Evolutionary conservation across 2,113 vertebrate species (phyloP).

Genomic region (Xyrauchen texanus): DNA sequence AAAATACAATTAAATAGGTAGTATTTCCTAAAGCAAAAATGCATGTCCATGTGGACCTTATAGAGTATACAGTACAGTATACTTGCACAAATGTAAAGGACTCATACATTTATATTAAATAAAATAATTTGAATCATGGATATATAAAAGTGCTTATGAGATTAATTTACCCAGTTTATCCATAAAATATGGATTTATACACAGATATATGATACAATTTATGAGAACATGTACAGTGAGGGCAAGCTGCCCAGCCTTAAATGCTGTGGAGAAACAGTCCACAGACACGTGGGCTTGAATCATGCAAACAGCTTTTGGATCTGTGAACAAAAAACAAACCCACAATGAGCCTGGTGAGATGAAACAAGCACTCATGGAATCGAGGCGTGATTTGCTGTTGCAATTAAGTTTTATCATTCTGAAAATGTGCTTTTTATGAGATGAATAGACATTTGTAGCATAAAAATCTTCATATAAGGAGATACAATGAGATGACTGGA

Average conservation of each 20-base stretch:
- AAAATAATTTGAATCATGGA: too few species aligned
- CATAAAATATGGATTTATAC: neutral
- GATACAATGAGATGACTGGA: slow-evolving; percentile 54
- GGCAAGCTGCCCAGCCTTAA: slow-evolving; percentile 75
- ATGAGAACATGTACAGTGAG: slow-evolving; percentile 75
- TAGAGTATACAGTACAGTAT: too few species aligned
- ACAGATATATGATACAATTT: slow-evolving; percentile 64
- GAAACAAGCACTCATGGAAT: slow-evolving; percentile 46
- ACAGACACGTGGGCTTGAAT: slow-evolving; percentile 41
- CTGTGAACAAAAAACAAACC: slow-evolving; percentile 39
- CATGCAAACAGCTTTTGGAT: slow-evolving; percentile 58
- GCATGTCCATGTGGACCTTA: too few species aligned
- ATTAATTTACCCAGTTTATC: too few species aligned
- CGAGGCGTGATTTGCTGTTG: slow-evolving; percentile 51
- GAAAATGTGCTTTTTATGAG: slow-evolving; percentile 50
- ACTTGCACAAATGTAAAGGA: too few species aligned
- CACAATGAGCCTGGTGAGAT: slow-evolving; percentile 32
- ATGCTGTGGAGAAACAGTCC: slow-evolving; percentile 17
- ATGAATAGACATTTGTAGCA: slow-evolving; percentile 44
- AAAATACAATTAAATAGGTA: too few species aligned
- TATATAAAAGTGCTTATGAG: too few species aligned
- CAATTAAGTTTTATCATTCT: slow-evolving; percentile 57
- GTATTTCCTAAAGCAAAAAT: too few species aligned
- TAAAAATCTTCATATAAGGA: slow-evolving; percentile 51
- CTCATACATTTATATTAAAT: too few species aligned